Evolutionary conservation across 1,140 invertebrate species (phyloP), one percentile per base, ranked within the genome.

Genomic region (Lutraria rhynchaena): DNA sequence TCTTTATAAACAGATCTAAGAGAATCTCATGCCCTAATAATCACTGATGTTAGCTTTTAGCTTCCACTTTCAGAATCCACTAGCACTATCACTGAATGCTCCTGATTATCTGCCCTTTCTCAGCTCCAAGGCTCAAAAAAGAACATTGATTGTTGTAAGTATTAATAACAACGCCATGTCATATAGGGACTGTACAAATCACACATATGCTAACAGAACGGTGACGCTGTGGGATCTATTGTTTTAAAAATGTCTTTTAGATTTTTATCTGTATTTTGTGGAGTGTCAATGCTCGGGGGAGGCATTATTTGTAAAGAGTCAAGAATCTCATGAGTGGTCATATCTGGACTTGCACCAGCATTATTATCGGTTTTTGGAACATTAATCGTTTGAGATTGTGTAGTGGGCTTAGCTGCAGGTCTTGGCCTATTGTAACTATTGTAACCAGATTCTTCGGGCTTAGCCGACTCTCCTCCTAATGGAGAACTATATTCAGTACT

Each of bases 191-290:
- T n/a, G n/a, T n/a, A n/a, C n/a, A n/a, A n/a, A n/a, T n/a, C n/a
- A n/a, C n/a, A n/a, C 24, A 24, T 29, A 49, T 51, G 41, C 75
- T 86, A 92, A 81, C 91, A 92, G 83, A 92, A 92, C 33, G 91
- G 91, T 35, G 91, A 92, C 19, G 91, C 91, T 55, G 91, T 92
- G 4, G 91, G 91, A 74, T 92, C 91, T 80, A 91, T 90, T 55
- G 90, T 89, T 82, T 91, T 91, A 84, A 92, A 92, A 46, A 91
- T 83, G 63, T 90, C 89, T 83, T 89, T 91, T 31, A 91, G 86
- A 60, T 89, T 87, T 41, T 85, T 84, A 76, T 90, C 86, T 44
- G 83, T 73, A 55, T 77, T 83, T 55, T 65, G 67, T 24, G 70
- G 63, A 9, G 84, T 53, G 31, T 55, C 60, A 19, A 78, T 37